Conservation (phyloP, 2,797 vertebrate species). For the Limosa lapponica region DNA sequence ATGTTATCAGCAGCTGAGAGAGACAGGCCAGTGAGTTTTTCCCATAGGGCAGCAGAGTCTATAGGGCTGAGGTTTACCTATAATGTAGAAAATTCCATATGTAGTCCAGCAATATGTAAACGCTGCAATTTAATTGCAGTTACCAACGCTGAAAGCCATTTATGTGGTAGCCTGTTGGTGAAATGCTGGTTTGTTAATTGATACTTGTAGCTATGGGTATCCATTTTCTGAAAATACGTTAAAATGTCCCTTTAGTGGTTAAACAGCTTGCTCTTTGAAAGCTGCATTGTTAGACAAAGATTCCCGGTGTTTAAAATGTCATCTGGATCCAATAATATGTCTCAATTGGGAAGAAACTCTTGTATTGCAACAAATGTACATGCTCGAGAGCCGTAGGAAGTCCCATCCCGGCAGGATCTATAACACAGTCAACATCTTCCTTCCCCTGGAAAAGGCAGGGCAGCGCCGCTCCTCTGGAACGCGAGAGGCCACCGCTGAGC, state of each 20-base stretch:
- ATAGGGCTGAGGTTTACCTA: neutral
- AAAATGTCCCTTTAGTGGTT: neutral
- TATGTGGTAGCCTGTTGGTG: neutral
- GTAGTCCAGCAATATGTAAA: neutral
- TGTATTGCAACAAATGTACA: neutral
- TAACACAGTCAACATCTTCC: slow-evolving; percentile 5
- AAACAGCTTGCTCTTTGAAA: slow-evolving; percentile 12
- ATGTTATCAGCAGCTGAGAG: neutral
- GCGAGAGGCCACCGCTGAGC: slow-evolving; percentile 29
- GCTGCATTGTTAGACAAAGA: neutral
- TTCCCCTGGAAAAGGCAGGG: neutral
- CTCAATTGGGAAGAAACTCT: slow-evolving; percentile 15
- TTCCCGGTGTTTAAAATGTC: slow-evolving; percentile 7
- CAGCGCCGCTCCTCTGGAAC: neutral
- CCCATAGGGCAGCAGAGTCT: neutral
- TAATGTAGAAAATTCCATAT: neutral
- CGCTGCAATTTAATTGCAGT: neutral
- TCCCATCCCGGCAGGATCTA: slow-evolving; percentile 46
- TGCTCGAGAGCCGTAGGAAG: neutral
- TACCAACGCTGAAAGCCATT: neutral
- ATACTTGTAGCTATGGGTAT: neutral
- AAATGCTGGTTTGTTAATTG: neutral
- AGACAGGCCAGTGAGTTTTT: neutral
- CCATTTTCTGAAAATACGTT: too few species aligned
- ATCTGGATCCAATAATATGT: slow-evolving; percentile 46